phyloP scores from a whole-genome alignment of 2,888 invertebrate species.

The Cheilosia scutellata region DNA sequence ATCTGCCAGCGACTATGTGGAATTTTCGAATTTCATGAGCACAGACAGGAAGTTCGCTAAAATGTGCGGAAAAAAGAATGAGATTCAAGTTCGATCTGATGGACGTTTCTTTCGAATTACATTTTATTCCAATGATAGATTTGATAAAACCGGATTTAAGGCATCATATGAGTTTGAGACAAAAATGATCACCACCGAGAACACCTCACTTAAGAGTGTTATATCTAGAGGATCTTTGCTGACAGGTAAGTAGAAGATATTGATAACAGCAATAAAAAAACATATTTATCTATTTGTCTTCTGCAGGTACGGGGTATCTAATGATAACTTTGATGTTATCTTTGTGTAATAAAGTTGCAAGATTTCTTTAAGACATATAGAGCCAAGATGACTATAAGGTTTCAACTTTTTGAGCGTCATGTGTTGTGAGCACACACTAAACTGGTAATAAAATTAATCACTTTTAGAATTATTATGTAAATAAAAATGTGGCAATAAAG shows the following conservation, averaged over 20 bases:
- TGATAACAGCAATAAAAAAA: not conserved
- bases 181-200: slow-evolving; percentile 84
- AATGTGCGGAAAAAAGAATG: slow-evolving; percentile 90
- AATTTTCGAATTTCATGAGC: slow-evolving; percentile 97
- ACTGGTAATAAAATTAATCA: slow-evolving; percentile 26
- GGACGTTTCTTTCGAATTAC: slow-evolving; percentile 97
- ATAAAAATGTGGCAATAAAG: slow-evolving; percentile 54
- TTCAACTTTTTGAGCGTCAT: slow-evolving; percentile 34
- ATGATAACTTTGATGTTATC: not conserved
- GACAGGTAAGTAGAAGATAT: not conserved
- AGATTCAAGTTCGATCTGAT: slow-evolving; percentile 94
- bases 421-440: slow-evolving; percentile 2
- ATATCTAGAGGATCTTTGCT: not conserved
- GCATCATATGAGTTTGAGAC: slow-evolving; percentile 94
- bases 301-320: slow-evolving; percentile 14
- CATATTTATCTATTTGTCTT: not conserved
- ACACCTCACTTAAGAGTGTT: slow-evolving; percentile 79
- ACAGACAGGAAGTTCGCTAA: slow-evolving; percentile 95
- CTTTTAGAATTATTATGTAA: slow-evolving; percentile 49
- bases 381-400: slow-evolving; percentile 11
- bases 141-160: slow-evolving; percentile 97
- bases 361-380: slow-evolving; percentile 15
- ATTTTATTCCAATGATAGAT: slow-evolving; percentile 96
- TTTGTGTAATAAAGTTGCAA: not conserved
- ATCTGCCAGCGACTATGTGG: slow-evolving; percentile 97